These are phyloP conservation scores for Deladenus siricidicola DNA, from an alignment of 2,888 invertebrate species.

Conservation along the genomic window DNA sequence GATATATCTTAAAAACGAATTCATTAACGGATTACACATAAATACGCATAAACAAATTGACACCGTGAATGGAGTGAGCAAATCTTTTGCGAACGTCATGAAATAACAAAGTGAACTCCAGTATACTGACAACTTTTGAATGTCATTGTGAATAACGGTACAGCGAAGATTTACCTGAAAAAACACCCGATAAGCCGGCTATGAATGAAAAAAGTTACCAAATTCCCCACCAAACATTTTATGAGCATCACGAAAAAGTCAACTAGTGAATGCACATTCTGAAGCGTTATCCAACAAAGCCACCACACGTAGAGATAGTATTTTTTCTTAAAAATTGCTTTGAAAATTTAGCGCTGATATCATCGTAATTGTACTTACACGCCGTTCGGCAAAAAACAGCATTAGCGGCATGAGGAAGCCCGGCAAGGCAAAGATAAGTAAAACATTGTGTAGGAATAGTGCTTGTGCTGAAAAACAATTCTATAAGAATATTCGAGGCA, in stretches of 20 bases:
- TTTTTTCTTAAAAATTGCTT: slow-evolving; percentile 9
- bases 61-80: slow-evolving; percentile 6
- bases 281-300: slow-evolving; percentile 19
- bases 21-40: neutral
- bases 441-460: slow-evolving; percentile 14
- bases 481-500: neutral
- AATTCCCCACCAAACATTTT: slow-evolving; percentile 8
- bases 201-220: neutral
- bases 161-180: slow-evolving; percentile 1
- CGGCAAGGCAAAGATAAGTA: slow-evolving; percentile 12
- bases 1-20: slow-evolving; percentile 1
- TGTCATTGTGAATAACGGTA: neutral
- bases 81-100: neutral
- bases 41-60: neutral
- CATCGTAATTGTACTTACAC: slow-evolving; percentile 4
- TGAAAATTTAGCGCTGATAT: neutral
- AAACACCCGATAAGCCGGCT: neutral
- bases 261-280: slow-evolving; percentile 16
- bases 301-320: slow-evolving; percentile 12
- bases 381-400: slow-evolving; percentile 10
- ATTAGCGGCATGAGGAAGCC: slow-evolving; percentile 16
- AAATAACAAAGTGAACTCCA: slow-evolving; percentile 2
- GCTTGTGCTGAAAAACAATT: slow-evolving; percentile 12
- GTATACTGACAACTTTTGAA: neutral
- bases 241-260: slow-evolving; percentile 4